phyloP scores from a whole-genome alignment of 2,888 invertebrate species.

The Xylocampa areola region DNA sequence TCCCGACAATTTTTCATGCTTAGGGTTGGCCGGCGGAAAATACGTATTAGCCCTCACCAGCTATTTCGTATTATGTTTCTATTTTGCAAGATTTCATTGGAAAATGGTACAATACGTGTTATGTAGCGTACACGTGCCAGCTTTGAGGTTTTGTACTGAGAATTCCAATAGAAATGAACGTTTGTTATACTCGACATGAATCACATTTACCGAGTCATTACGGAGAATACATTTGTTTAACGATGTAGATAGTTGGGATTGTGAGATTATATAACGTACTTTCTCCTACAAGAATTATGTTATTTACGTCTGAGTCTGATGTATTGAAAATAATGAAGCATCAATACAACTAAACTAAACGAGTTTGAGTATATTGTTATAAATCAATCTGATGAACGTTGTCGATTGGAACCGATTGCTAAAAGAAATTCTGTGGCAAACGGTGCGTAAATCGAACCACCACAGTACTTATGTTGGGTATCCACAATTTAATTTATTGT shows the following conservation, averaged over 20 bases:
- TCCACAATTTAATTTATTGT: slow-evolving; percentile 59
- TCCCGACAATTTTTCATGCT: slow-evolving; percentile 72
- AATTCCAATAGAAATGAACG: slow-evolving; percentile 31
- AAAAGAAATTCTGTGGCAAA: slow-evolving; percentile 34
- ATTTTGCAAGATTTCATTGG: slow-evolving; percentile 57
- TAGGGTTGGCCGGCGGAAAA: slow-evolving; percentile 65
- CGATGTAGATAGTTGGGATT: slow-evolving; percentile 3
- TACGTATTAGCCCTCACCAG: slow-evolving; percentile 64
- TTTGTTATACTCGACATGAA: slow-evolving; percentile 18
- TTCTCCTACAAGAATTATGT: slow-evolving; percentile 2
- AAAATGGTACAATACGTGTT: slow-evolving; percentile 46
- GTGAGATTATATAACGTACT: slow-evolving; percentile 6
- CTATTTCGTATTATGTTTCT: slow-evolving; percentile 60
- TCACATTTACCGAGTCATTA: slow-evolving; percentile 13
- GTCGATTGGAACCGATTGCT: slow-evolving; percentile 5
- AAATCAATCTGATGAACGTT: slow-evolving; percentile 22
- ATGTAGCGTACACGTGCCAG: slow-evolving; percentile 34
- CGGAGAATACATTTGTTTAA: slow-evolving; percentile 7
- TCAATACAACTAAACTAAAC: slow-evolving; percentile 4
- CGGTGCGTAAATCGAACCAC: slow-evolving; percentile 35
- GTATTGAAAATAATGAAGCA: slow-evolving; percentile 12
- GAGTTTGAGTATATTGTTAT: slow-evolving; percentile 7
- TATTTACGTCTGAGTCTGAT: neutral
- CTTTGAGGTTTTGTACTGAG: slow-evolving; percentile 38
- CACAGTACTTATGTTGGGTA: slow-evolving; percentile 45